Conservation (phyloP, 2,113 vertebrate species). For the Talpa occidentalis region DNA sequence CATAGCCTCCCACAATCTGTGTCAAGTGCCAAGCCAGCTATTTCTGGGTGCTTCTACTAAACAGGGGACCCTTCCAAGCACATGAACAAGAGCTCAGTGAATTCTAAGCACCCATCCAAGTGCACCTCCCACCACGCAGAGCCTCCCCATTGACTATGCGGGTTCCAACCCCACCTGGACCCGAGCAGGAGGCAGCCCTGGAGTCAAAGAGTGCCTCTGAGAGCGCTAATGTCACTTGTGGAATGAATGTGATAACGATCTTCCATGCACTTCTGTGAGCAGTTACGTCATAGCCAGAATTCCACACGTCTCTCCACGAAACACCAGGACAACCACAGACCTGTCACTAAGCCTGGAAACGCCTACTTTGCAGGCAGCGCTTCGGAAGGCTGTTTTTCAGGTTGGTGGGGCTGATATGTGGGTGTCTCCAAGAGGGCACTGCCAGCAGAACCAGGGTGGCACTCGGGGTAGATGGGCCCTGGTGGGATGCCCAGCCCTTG, state of each 20-base stretch:
- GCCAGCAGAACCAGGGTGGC: not conserved
- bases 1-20: not conserved
- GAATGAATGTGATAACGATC: not conserved
- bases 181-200: too few relatives aligned
- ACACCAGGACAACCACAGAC: too few relatives aligned
- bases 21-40: not conserved
- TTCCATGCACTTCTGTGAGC: not conserved
- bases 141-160: accelerated
- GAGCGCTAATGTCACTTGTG: not conserved
- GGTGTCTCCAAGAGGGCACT: not conserved
- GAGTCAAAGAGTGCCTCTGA: not conserved
- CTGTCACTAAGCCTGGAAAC: not conserved
- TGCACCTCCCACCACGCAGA: not conserved
- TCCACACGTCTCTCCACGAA: not conserved
- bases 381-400: not conserved
- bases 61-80: not conserved
- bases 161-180: not conserved
- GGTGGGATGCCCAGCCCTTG: not conserved
- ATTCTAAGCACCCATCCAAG: accelerated
- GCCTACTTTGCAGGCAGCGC: not conserved
- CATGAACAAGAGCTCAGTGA: not conserved
- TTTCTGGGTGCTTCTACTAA: not conserved
- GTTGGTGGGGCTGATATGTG: not conserved
- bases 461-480: not conserved
- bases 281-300: not conserved